Evolutionary conservation across 1,140 invertebrate species (phyloP).

Genomic region (Apis cerana): DNA sequence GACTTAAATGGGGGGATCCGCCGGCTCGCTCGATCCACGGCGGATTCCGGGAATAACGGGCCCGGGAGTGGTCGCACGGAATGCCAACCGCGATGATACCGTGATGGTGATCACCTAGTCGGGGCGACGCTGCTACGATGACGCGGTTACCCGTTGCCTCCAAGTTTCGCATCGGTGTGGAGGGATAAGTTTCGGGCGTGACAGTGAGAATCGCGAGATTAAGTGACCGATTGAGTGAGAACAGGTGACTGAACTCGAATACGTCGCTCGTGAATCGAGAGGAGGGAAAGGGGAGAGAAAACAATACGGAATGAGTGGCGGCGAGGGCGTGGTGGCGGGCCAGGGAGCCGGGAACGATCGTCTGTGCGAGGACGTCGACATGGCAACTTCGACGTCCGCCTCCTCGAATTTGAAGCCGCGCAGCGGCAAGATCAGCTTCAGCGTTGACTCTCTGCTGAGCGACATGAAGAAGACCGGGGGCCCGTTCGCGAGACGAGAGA

Average conservation of each 20-base stretch:
- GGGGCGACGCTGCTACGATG: slow-evolving; percentile 2
- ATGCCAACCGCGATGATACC: slow-evolving; percentile 26
- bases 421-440: slow-evolving; percentile 80
- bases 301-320: slow-evolving; percentile 65
- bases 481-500: slow-evolving; percentile 54
- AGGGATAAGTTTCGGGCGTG: too few relatives aligned
- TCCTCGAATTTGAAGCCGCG: slow-evolving; percentile 77
- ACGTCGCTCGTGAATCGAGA: too few relatives aligned
- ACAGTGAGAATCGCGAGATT: too few relatives aligned
- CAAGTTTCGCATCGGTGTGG: too few relatives aligned
- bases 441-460: slow-evolving; percentile 78
- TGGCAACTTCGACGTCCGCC: slow-evolving; percentile 77
- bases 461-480: slow-evolving; percentile 72
- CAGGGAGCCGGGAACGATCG: slow-evolving; percentile 69
- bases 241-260: too few relatives aligned
- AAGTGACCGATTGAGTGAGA: too few relatives aligned
- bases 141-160: background rate
- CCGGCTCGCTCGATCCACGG: slow-evolving; percentile 57
- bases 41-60: slow-evolving; percentile 64
- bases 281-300: background rate
- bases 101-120: background rate
- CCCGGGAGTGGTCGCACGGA: slow-evolving; percentile 23
- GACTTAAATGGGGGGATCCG: slow-evolving; percentile 59
- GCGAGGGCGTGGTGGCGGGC: slow-evolving; percentile 71
- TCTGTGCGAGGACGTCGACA: slow-evolving; percentile 73